Percentiles rank a stretch among this genome's conserved stretches.
Evolutionary conservation across 1,140 invertebrate genomes (phyloP).

Genomic region (Archivesica marissinica): DNA sequence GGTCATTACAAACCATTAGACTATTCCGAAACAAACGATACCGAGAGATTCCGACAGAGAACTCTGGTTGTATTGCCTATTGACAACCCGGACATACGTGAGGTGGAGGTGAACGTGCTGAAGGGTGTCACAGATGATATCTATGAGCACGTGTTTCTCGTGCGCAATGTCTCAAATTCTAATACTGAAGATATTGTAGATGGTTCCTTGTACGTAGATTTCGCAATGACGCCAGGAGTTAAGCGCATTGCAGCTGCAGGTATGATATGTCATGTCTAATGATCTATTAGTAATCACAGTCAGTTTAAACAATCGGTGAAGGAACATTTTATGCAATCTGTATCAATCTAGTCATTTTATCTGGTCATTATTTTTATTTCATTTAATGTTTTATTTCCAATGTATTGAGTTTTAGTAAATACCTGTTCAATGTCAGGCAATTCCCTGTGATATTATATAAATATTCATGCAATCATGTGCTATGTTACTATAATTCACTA

Average conservation of each 20-base stretch:
- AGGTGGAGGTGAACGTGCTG: slow-evolving; percentile 37
- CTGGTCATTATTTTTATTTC: too few species aligned
- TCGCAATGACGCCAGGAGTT: slow-evolving; percentile 5
- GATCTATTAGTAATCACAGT: too few species aligned
- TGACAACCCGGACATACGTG: slow-evolving; percentile 21
- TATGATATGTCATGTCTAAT: too few species aligned
- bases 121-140: slow-evolving; percentile 8
- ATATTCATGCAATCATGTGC: too few species aligned
- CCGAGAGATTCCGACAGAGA: slow-evolving; percentile 31
- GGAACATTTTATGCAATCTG: too few species aligned
- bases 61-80: slow-evolving; percentile 34
- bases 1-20: slow-evolving; percentile 43
- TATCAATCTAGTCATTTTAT: too few species aligned
- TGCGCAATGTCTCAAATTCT: slow-evolving; percentile 23
- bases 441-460: too few species aligned
- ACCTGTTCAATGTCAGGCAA: too few species aligned
- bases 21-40: slow-evolving; percentile 1
- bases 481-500: too few species aligned
- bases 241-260: not conserved
- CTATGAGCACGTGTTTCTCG: slow-evolving; percentile 32
- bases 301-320: too few species aligned
- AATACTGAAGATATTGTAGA: slow-evolving; percentile 8
- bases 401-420: too few species aligned
- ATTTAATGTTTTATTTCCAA: too few species aligned
- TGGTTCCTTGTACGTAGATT: slow-evolving; percentile 41